Percentiles rank a stretch among this genome's conserved stretches.
These are phyloP conservation scores for Colletes collaris DNA, from an alignment of 2,888 invertebrate species.

Conservation along the genomic window DNA sequence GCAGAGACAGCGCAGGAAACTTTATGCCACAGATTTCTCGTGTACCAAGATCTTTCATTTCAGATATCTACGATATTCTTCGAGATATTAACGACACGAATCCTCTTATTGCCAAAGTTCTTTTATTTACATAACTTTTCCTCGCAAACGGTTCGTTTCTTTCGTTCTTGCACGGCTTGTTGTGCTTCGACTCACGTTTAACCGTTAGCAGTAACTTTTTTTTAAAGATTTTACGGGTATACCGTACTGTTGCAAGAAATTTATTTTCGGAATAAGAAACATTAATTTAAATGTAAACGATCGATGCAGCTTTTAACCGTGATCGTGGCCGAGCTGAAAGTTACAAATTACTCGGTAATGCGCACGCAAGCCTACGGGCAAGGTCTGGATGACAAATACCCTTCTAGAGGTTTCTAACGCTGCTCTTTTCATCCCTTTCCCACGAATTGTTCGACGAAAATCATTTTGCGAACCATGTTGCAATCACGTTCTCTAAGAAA, in stretches of 20 bases:
- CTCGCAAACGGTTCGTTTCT: neutral
- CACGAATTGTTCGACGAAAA: neutral
- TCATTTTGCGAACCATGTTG: neutral
- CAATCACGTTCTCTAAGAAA: neutral
- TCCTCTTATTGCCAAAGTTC: neutral
- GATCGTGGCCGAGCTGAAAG: slow-evolving; percentile 23
- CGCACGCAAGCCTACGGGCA: slow-evolving; percentile 31
- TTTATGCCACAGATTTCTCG: too few species aligned
- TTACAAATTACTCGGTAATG: slow-evolving; percentile 37
- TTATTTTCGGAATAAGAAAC: slow-evolving; percentile 12
- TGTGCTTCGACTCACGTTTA: slow-evolving; percentile 4
- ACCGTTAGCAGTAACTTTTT: slow-evolving; percentile 2
- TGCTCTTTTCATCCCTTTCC: neutral
- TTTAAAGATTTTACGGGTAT: neutral
- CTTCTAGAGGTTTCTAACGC: neutral
- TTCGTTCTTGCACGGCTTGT: neutral
- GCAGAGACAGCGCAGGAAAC: neutral
- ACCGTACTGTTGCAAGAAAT: neutral
- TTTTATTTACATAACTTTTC: neutral
- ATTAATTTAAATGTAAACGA: slow-evolving; percentile 22
- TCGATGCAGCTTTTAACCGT: slow-evolving; percentile 18
- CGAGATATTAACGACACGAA: neutral
- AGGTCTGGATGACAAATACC: slow-evolving; percentile 1
- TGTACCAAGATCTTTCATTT: neutral
- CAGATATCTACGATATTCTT: too few species aligned